Base-by-base conservation (phyloP, 2,888 invertebrate species). In the Mamestra brassicae region DNA sequence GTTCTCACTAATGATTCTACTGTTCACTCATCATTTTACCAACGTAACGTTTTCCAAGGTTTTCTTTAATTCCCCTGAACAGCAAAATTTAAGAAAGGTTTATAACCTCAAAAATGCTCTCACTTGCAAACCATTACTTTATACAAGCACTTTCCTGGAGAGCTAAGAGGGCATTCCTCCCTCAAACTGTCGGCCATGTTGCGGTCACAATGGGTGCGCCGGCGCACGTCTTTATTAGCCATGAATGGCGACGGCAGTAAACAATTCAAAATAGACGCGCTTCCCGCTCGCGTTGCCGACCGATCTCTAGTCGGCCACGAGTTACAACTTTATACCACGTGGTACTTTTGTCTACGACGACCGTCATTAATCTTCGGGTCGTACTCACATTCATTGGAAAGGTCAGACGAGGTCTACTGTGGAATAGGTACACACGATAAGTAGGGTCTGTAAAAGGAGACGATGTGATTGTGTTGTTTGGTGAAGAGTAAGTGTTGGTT, bases 181-280 rank as follows among this genome's bases (percentile, higher is more conserved):
- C 90, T 89, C 75, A 85, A 88, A 87, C 85, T 87, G 79, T 85
- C 89, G 84, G 90, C 89, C 88, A 89, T 89, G 86, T 79, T 87
- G 89, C 85, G 90, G 90, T 84, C 88, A 92, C 92, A 93, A 93
- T 90, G 89, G 90, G 87, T 86, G 88, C 89, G 89, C 87, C 78
- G 85, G 89, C 89, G 89, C 90, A 88, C 83, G 88, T 88, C 92
- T 93, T 92, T 93, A 93, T 93, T 92, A 92, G 88, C 92, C 92
- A 92, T 92, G 93, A 94, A 94, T 92, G 92, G 93, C 88, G 89
- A 88, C 86, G 89, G 89, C 89, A 89, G 91, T 94, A 94, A 94
- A 94, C 92, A 92, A 92, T 93, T 94, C 91, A 89, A 94, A 95
- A 94, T 94, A 94, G 94, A 93, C 90, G 85, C 88, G 85, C 88